Base-by-base conservation (phyloP, 92 coral and sea anemone species). In the Meandrina meandrites region DNA sequence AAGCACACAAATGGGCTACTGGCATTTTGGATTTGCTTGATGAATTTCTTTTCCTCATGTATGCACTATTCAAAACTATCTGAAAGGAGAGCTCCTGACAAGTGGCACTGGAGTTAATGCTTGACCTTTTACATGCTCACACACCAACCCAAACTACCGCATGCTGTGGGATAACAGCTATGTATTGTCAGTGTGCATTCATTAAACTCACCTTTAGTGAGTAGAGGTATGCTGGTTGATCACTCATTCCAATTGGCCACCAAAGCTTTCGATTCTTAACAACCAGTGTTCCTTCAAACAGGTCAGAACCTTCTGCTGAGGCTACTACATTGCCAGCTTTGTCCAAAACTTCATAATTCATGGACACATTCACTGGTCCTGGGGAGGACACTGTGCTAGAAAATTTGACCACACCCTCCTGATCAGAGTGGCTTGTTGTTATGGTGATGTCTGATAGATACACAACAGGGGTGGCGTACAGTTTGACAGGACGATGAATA, bases 211-310 rank as follows among this genome's bases (percentile, higher is more conserved):
- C 99, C 98, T 95, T 94, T 62, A 97, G 81, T 9, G 94, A 90
- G 80, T 97, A 97, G 83, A 97, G 83, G 70, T 95, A 95, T 5
- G 93, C 99, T 8, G 98, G 95, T 30, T 85, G 81, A 81, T 97
- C 94, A 77, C 98, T 95, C 99, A 97, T 95, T 50, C 99, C 99
- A 62, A 93, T 79, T 11, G 99, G 99, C 99, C 99, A 97, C 99
- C 99, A 97, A 15, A 92, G 95, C 21, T 84, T 90, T 21, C 96
- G 98, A 40, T 92, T 88, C n/a, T 85, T 47, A 31, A 95, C 93
- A 8, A 51, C 35, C 40, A 97, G 83, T 32, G 72, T 81, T 28
- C 98, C 99, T 30, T 90, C 85, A 53, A 90, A 79, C 89, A 95
- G 1, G 16, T 76, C 92, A 5, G 70, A 22, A 16, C 99, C 99